Evolutionary conservation across 1,140 invertebrate species (phyloP).

Genomic region (Mactra quadrangularis): DNA sequence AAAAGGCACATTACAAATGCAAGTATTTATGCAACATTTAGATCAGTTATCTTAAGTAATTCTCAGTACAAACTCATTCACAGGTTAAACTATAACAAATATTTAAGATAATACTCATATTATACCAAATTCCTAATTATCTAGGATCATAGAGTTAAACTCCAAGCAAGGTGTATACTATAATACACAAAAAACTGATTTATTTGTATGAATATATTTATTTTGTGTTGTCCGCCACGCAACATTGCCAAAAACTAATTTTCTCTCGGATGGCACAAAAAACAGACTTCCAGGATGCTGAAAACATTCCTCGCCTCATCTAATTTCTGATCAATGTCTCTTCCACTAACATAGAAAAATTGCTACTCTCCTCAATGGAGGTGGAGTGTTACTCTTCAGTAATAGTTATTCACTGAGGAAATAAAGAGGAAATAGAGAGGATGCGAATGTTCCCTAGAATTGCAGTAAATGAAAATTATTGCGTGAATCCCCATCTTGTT

Average conservation of each 20-base stretch:
- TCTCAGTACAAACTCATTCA: too few relatives aligned
- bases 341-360: too few relatives aligned
- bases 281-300: slow-evolving; percentile 39
- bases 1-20: too few relatives aligned
- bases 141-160: too few relatives aligned
- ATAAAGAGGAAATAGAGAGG: neutral
- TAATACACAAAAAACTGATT: slow-evolving; percentile 46
- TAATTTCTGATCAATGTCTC: neutral
- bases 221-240: slow-evolving; percentile 48
- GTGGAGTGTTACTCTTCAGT: neutral
- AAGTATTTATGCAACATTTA: too few relatives aligned
- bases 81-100: too few relatives aligned
- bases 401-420: neutral
- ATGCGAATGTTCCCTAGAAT: neutral
- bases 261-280: slow-evolving; percentile 37
- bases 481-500: too few relatives aligned
- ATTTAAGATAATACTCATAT: too few relatives aligned
- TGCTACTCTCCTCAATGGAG: too few relatives aligned
- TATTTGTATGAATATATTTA: slow-evolving; percentile 40
- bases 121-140: too few relatives aligned
- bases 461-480: neutral
- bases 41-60: too few relatives aligned
- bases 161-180: too few relatives aligned
- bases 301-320: slow-evolving; percentile 55
- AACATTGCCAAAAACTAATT: slow-evolving; percentile 57